phyloP scores from a whole-genome alignment of 2,113 vertebrate genomes.

The Emberiza fucata region DNA sequence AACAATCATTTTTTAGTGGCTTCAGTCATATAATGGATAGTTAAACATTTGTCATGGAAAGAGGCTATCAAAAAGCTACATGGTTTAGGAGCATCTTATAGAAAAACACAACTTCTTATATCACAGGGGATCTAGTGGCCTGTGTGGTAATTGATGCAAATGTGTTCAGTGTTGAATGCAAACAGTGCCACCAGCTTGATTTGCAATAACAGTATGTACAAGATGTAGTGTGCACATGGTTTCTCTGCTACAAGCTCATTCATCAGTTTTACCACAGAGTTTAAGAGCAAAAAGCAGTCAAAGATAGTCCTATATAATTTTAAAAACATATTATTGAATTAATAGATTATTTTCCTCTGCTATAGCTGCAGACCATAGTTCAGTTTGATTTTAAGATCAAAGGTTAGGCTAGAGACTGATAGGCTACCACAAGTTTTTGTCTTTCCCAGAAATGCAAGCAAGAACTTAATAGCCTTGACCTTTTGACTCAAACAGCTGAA shows the following conservation, averaged over 20 bases:
- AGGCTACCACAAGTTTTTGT: background rate
- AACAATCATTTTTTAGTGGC: background rate
- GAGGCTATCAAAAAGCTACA: background rate
- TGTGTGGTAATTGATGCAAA: background rate
- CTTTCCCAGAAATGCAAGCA: background rate
- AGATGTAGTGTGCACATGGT: rapidly evolving
- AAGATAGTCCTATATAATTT: background rate
- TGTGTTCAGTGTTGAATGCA: background rate
- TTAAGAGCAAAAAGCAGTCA: background rate
- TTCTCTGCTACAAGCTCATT: background rate
- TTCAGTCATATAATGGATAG: background rate
- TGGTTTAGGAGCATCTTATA: background rate
- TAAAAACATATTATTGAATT: background rate
- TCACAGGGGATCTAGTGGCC: background rate
- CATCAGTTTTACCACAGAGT: background rate
- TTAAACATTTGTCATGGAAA: background rate
- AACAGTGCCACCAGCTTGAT: background rate
- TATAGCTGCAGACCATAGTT: background rate
- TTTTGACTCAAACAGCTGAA: background rate
- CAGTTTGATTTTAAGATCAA: background rate
- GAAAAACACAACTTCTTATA: background rate
- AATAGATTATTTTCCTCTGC: background rate
- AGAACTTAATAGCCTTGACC: background rate
- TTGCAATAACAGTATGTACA: rapidly evolving
- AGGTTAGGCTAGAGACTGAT: background rate